Evolutionary conservation across 1,140 invertebrate species (phyloP).

Genomic region (Drosophila tristis): DNA sequence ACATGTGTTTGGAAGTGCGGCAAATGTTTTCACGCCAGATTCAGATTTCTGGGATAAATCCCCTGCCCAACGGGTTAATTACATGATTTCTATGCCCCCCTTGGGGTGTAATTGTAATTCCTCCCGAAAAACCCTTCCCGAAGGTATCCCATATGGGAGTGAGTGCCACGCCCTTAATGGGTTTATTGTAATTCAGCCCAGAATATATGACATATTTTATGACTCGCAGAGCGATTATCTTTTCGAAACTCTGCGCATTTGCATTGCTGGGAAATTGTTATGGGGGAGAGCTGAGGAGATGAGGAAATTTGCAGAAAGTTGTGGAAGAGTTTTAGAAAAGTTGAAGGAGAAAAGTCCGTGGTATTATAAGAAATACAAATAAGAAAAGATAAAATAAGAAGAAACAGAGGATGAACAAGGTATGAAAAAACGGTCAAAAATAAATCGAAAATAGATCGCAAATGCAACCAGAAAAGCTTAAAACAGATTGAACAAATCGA

Average conservation of each 20-base stretch:
- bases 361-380: too few species aligned
- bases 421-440: too few species aligned
- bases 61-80: conserved; percentile 55
- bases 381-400: too few species aligned
- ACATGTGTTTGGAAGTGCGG: conserved; percentile 30
- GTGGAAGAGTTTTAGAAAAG: too few species aligned
- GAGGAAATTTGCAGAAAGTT: too few species aligned
- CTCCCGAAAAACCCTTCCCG: neutral
- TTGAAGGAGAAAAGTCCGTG: too few species aligned
- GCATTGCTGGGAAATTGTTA: neutral
- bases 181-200: conserved; percentile 65
- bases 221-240: conserved; percentile 59
- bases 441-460: too few species aligned
- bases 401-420: too few species aligned
- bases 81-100: conserved; percentile 17
- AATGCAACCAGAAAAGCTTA: neutral
- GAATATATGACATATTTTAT: conserved; percentile 81
- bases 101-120: too few species aligned
- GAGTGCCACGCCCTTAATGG: conserved; percentile 49
- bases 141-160: conserved; percentile 50
- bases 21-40: conserved; percentile 67
- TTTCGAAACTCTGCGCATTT: conserved; percentile 7
- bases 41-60: neutral
- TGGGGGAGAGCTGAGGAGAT: neutral
- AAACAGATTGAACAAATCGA: neutral